Conservation (phyloP, 2,113 vertebrate species). For the Fulmarus glacialis region DNA sequence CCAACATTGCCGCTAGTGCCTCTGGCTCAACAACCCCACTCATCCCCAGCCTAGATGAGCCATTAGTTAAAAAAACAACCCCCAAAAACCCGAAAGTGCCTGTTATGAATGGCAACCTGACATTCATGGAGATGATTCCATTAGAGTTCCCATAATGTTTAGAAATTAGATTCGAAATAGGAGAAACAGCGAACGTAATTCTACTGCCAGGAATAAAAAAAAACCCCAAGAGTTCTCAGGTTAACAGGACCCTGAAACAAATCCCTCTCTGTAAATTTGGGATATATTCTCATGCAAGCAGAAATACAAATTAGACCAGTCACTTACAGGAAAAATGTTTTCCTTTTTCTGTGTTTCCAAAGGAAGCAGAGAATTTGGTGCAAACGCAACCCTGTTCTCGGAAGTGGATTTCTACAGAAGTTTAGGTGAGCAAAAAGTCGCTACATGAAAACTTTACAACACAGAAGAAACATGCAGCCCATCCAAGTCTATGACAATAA, state of each 20-base stretch:
- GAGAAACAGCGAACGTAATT: not conserved
- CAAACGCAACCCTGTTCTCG: not conserved
- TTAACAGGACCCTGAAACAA: not conserved
- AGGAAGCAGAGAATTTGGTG: not conserved
- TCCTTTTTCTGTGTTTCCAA: not conserved
- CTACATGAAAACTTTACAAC: not conserved
- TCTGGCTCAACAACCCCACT: not conserved
- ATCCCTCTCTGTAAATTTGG: not conserved
- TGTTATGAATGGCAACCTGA: not conserved
- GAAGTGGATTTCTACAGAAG: not conserved
- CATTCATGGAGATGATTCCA: not conserved
- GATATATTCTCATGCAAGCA: not conserved
- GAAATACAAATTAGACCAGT: not conserved
- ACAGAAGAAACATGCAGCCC: not conserved
- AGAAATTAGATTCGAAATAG: not conserved
- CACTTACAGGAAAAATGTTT: not conserved
- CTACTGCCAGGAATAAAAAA: not conserved
- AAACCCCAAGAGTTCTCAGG: not conserved
- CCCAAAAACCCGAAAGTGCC: not conserved
- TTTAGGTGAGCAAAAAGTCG: not conserved
- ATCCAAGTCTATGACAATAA: not conserved
- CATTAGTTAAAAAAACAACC: not conserved
- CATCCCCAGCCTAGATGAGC: not conserved
- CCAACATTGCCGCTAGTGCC: not conserved
- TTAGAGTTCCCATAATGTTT: not conserved